Evolutionary conservation across 2,888 invertebrate genomes (phyloP), one percentile per base, ranked within the genome.

Genomic region (Macrophya annulata): DNA sequence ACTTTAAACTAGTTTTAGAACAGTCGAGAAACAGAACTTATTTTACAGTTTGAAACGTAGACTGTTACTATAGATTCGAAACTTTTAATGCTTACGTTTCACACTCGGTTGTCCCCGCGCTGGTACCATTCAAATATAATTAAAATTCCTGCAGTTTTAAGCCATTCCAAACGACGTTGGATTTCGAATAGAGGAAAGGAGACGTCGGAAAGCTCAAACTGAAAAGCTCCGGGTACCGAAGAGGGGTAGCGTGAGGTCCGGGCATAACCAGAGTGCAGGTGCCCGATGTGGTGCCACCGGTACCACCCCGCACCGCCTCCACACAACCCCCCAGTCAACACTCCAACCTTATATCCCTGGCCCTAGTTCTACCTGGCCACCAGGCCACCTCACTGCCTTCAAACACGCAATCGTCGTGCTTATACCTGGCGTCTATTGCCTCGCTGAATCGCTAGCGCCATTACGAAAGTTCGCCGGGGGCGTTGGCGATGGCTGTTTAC

Each of bases 381-480:
- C 71, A 65, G 45, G 62, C 77, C 74, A 90, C 86, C 90, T 92
- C 90, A 92, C 90, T 92, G 90, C 91, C 87, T 86, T 87, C 86
- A 87, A 90, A 87, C 93, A 93, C 92, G 93, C 93, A 92, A 93
- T 92, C 91, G 91, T 92, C 91, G 90, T 90, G 86, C 90, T 86
- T 84, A 45, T 84, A 51, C 71, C 43, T 59, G 40, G 72, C 84
- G 25, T 48, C 45, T 76, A 59, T 89, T 82, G 81, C 77, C 72
- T 37, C 85, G 84, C 90, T 88, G 90, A 91, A 92, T 92, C 91
- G 91, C 90, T 91, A 81, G 90, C 92, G 91, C 92, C 92, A 92
- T 92, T 92, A 92, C 91, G 91, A 90, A 90, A 92, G 92, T 91
- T 91, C 37, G 17, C 48, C 17, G 81, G 65, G 65, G 92, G 92